These are phyloP conservation scores for Rhinichthys klamathensis DNA, from an alignment of 2,113 vertebrate genomes.

Conservation along the genomic window DNA sequence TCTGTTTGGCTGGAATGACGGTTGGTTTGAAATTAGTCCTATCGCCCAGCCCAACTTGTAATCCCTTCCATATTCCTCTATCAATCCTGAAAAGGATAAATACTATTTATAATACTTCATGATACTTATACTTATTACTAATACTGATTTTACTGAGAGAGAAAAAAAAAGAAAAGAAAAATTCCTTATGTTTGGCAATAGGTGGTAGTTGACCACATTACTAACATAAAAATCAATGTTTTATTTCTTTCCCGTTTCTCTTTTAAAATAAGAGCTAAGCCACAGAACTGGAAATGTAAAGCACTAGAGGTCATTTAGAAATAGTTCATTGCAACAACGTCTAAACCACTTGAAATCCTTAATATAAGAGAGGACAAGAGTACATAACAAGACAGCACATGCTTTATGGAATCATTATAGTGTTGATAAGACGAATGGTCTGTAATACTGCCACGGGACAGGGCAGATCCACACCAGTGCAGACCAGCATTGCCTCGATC, in stretches of 20 bases:
- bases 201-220: not conserved
- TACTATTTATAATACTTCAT: conserved; percentile 25
- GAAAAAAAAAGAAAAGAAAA: not conserved
- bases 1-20: not conserved
- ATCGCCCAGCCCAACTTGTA: not conserved
- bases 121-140: not conserved
- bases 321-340: conserved; percentile 45
- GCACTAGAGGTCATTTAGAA: conserved; percentile 18
- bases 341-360: conserved; percentile 28
- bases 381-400: conserved; percentile 63
- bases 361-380: conserved; percentile 52
- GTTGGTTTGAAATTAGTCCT: not conserved
- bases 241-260: not conserved
- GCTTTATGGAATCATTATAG: conserved; percentile 61
- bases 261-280: conserved; percentile 29
- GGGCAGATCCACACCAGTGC: conserved; percentile 1
- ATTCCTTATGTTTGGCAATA: conserved; percentile 50
- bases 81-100: not conserved
- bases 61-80: not conserved
- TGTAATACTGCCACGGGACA: conserved; percentile 35
- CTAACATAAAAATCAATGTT: not conserved
- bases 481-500: conserved; percentile 11
- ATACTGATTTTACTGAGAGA: conserved; percentile 33
- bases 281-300: conserved; percentile 33
- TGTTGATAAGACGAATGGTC: conserved; percentile 55